Conservation (phyloP, 2,888 invertebrate genomes). For the Rhagophthalmus giganteus region DNA sequence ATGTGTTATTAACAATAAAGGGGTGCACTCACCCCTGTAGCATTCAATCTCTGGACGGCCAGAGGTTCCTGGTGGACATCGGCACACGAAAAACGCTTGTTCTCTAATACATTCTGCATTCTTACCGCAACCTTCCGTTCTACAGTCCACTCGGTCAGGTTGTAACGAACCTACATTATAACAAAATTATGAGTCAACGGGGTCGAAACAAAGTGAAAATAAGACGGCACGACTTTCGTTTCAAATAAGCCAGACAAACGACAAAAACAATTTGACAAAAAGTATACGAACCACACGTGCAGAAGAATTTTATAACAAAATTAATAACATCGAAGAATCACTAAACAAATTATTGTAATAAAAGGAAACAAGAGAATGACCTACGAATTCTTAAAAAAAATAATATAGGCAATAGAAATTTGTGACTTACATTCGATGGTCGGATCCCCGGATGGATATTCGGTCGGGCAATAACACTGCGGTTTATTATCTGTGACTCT, state of each 20-base stretch:
- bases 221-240: too few species aligned
- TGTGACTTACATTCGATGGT: conserved; percentile 77
- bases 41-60: conserved; percentile 75
- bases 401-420: too few species aligned
- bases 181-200: too few species aligned
- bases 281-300: too few species aligned
- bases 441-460: conserved; percentile 82
- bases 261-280: too few species aligned
- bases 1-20: conserved; percentile 28
- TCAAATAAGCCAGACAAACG: too few species aligned
- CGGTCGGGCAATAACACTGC: conserved; percentile 82
- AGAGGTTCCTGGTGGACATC: conserved; percentile 74
- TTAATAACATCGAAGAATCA: conserved; percentile 9
- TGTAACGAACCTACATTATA: conserved; percentile 66
- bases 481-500: conserved; percentile 69
- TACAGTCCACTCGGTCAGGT: conserved; percentile 71
- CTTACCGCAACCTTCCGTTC: conserved; percentile 80
- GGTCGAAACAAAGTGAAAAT: too few species aligned
- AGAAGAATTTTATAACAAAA: too few species aligned
- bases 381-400: not conserved
- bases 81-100: conserved; percentile 80
- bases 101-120: conserved; percentile 87
- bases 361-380: not conserved
- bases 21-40: conserved; percentile 61
- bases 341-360: not conserved